phyloP scores from a whole-genome alignment of 2,113 vertebrate species.

The Cygnus atratus region DNA sequence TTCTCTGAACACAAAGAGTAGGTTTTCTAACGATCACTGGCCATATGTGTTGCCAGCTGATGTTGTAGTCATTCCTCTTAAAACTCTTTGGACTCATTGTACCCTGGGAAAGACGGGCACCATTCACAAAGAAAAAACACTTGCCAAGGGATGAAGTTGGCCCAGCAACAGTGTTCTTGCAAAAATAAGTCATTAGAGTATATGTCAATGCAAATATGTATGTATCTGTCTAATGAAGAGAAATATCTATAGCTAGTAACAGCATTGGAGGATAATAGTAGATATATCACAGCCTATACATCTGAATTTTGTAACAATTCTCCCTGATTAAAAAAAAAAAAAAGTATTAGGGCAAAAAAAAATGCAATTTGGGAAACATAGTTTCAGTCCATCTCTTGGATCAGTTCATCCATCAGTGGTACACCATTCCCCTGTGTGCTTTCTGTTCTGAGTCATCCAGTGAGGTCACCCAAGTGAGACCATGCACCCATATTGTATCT shows the following conservation, averaged over 20 bases:
- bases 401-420: background rate
- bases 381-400: background rate
- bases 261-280: background rate
- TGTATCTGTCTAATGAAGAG: background rate
- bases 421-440: fast-evolving
- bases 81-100: background rate
- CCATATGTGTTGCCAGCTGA: background rate
- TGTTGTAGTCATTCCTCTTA: background rate
- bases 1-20: background rate
- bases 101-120: background rate
- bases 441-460: background rate
- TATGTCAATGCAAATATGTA: background rate
- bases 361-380: background rate
- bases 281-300: background rate
- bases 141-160: background rate
- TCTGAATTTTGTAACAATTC: background rate
- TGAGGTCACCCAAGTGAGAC: background rate
- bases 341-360: background rate
- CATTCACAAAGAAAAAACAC: background rate
- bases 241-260: background rate
- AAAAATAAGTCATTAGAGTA: background rate
- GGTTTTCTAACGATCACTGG: background rate
- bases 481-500: background rate
- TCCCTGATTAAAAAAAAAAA: background rate
- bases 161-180: background rate